Conservation (phyloP, 2,113 vertebrate genomes). For the Sitta europaea region DNA sequence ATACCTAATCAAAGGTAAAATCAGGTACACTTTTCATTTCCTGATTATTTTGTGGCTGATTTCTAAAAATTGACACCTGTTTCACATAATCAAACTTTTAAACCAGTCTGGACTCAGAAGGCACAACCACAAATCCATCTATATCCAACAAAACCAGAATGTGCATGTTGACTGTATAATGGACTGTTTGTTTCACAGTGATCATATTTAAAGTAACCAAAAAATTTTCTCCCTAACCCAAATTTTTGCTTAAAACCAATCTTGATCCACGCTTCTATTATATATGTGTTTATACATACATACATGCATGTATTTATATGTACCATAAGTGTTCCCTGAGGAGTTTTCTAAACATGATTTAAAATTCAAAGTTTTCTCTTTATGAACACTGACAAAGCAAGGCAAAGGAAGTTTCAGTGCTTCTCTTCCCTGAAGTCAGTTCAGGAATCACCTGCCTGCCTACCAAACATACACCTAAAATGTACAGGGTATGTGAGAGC, state of each 20-base stretch:
- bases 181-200: background rate
- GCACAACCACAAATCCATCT: background rate
- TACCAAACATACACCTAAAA: background rate
- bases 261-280: background rate
- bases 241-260: background rate
- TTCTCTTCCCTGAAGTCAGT: background rate
- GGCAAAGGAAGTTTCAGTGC: background rate
- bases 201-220: background rate
- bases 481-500: background rate
- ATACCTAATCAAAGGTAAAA: background rate
- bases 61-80: background rate
- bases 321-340: background rate
- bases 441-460: background rate
- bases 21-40: background rate
- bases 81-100: background rate
- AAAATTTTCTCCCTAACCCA: background rate
- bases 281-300: rapidly evolving
- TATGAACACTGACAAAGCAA: background rate
- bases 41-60: background rate
- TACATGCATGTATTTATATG: background rate
- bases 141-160: background rate
- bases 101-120: background rate
- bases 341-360: background rate
- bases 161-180: background rate
- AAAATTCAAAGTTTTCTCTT: background rate